Percentiles rank a stretch among this genome's conserved stretches.
phyloP scores from a whole-genome alignment of 2,888 invertebrate genomes.

The Strigamia transsilvanica region DNA sequence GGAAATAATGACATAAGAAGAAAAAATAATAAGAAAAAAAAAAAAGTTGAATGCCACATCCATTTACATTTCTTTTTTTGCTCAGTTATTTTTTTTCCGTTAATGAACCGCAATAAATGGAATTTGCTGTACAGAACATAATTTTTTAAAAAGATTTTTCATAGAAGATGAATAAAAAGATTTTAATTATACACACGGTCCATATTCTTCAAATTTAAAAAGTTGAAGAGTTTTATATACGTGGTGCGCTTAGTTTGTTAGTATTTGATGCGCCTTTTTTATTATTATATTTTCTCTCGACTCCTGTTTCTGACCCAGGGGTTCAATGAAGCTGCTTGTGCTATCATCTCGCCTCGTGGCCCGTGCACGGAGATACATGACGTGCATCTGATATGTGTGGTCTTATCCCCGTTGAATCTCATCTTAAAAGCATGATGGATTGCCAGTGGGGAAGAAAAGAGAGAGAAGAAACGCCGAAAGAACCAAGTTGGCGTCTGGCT shows the following conservation, averaged over 20 bases:
- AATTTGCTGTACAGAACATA: background rate
- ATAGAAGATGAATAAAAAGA: background rate
- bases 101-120: slow-evolving; percentile 24
- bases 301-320: background rate
- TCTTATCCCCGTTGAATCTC: slow-evolving; percentile 43
- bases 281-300: background rate
- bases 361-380: background rate
- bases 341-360: slow-evolving; percentile 22
- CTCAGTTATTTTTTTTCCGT: background rate
- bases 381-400: background rate
- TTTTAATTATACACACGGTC: too few relatives aligned
- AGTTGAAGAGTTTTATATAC: background rate
- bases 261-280: background rate
- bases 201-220: background rate
- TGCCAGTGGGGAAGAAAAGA: slow-evolving; percentile 36
- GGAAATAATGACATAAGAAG: background rate
- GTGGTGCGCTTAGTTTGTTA: too few relatives aligned
- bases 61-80: slow-evolving; percentile 23
- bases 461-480: background rate
- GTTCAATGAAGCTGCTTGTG: slow-evolving; percentile 21
- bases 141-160: background rate
- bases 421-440: slow-evolving; percentile 49
- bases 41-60: slow-evolving; percentile 15
- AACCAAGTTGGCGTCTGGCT: slow-evolving; percentile 17
- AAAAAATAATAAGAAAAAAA: background rate